These are phyloP conservation scores for Agrochola circellaris DNA, from an alignment of 2,888 invertebrate species.

Conservation along the genomic window DNA sequence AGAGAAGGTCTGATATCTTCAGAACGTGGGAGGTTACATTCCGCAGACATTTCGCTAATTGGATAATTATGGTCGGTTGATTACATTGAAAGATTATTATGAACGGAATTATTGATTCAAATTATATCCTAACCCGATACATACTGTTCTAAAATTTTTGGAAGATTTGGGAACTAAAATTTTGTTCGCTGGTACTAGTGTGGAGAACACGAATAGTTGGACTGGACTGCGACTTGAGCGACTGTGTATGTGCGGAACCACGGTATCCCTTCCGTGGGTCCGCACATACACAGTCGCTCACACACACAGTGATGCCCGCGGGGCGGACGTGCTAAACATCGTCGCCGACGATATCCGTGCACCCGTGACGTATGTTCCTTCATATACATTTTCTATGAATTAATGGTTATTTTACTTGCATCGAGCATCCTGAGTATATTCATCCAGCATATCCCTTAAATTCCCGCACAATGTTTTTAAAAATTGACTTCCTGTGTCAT, in stretches of 20 bases:
- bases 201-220: no score
- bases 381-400: background rate
- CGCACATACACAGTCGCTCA: no score
- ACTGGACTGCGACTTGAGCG: no score
- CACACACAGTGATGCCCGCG: background rate
- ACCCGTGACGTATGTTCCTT: background rate
- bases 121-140: background rate
- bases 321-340: background rate
- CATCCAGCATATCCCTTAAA: no score
- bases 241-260: background rate
- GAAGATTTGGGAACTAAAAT: background rate
- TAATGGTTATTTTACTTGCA: no score
- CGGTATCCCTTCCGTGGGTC: no score
- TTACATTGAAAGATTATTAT: background rate
- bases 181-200: background rate
- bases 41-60: conserved; percentile 17
- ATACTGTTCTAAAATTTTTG: background rate
- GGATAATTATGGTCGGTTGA: conserved; percentile 20
- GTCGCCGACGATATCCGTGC: background rate
- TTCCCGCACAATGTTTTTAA: background rate
- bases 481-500: no score
- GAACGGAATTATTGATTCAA: background rate
- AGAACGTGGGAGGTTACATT: background rate
- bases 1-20: conserved; percentile 13
- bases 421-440: no score